These are phyloP conservation scores for Drosophila orena DNA, from an alignment of 1,140 invertebrate species.

Conservation along the genomic window DNA sequence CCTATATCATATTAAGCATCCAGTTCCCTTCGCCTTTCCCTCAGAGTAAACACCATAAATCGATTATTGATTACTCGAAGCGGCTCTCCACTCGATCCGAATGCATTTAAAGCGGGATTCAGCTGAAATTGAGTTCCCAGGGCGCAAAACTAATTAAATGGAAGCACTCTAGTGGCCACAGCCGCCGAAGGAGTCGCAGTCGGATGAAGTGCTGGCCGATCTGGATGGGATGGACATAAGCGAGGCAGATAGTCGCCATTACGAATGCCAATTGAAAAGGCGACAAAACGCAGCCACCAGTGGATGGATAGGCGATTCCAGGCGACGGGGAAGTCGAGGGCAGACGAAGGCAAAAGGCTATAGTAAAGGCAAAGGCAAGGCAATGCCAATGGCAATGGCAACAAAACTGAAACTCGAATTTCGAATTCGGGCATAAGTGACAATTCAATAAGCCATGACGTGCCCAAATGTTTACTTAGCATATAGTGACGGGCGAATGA, in stretches of 20 bases:
- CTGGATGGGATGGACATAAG: slow-evolving; percentile 2
- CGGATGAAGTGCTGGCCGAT: not conserved
- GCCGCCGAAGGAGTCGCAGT: slow-evolving; percentile 21
- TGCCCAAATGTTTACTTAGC: slow-evolving; percentile 83
- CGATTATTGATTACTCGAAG: slow-evolving; percentile 71
- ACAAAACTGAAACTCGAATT: slow-evolving; percentile 65
- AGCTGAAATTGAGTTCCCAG: slow-evolving; percentile 68
- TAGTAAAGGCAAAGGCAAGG: no score
- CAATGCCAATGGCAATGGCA: slow-evolving; percentile 43
- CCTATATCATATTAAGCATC: slow-evolving; percentile 12
- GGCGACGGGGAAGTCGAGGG: not conserved
- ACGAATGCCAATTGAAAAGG: slow-evolving; percentile 66
- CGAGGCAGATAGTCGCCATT: slow-evolving; percentile 75
- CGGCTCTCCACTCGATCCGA: slow-evolving; percentile 17
- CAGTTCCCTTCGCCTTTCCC: slow-evolving; percentile 8
- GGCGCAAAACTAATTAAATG: slow-evolving; percentile 79
- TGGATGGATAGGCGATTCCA: slow-evolving; percentile 1
- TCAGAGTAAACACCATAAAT: slow-evolving; percentile 72
- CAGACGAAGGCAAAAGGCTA: no score
- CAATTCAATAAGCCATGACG: slow-evolving; percentile 84
- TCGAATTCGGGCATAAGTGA: slow-evolving; percentile 81
- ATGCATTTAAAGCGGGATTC: slow-evolving; percentile 47
- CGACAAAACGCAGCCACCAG: slow-evolving; percentile 44
- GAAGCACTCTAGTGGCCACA: slow-evolving; percentile 71
- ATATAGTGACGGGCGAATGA: slow-evolving; percentile 81